Base-by-base conservation (phyloP, 2,888 invertebrate species). In the Leptinotarsa haldemani region DNA sequence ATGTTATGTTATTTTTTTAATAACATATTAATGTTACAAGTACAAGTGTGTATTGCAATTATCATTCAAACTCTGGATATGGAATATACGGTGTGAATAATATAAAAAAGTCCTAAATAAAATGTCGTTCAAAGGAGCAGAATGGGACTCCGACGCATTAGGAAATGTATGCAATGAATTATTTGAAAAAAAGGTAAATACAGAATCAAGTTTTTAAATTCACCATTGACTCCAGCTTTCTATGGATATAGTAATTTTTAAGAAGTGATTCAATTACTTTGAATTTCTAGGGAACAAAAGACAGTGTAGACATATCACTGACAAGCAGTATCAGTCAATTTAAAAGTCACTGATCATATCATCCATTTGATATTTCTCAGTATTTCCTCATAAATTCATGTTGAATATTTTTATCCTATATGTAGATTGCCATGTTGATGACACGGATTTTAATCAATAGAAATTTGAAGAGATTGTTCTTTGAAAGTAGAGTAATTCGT, bases 131-230 rank as follows among this genome's bases (percentile, higher is more conserved):
- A 73, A 79, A 71, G 66, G 69, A 22, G 76, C 76, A 20, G 73
- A 78, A 53, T 82, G 81, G 80, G 81, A 82, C 53, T 25, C 65
- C 1, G 79, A 81, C 61, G 77, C 68, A 16, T 58, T 70, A 66
- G 79, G 79, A 58, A 65, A 73, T 47, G 71, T 73, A 25, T 80
- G 77, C 67, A 76, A 80, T 9, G 78, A 79, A 65, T 65, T 82
- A n/a, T 80, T 82, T 64, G 70, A 76, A 30, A 47, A n/a, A 48
- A 52, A 68, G 63, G 47, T 69, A 68, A 75, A 65, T 47, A 56
- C 15, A 56, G 16, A 46, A 58, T 4, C 46, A 30, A 63, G 18
- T 5, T 61, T 47, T 22, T 50, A 1, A 15, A 64, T 67, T 50
- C 25, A 63, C 7, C 52, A 7, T 4, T 20, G 40, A 13, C 16